Evolutionary conservation across 2,797 vertebrate species (phyloP), one percentile per base, ranked within the genome.

Genomic region (Vireo griseus): DNA sequence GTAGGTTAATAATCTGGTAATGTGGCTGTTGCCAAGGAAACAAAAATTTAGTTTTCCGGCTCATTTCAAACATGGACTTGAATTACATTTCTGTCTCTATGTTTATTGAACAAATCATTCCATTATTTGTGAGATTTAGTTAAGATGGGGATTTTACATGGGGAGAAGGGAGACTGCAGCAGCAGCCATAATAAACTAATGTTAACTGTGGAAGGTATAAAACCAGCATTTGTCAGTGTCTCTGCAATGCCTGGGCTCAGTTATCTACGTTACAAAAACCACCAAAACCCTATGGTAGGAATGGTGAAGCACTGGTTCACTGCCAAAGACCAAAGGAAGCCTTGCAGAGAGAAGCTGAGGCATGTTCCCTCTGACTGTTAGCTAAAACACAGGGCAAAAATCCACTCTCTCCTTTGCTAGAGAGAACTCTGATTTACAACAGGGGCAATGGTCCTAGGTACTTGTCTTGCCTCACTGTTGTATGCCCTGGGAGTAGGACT

Each of bases 111-210:
- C 45, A 92, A 94, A 94, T 76, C 1, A 1, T 72, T 93, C 28
- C 48, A 55, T 11, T 92, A 88, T 88, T 81, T 90, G 75, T 93
- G 72, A 74, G 33, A 73, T 91, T 80, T 86, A 95, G 81, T 96
- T 81, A 90, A 59, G 78, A 66, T 69, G 37, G 26, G 15, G 35
- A 86, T 28, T 71, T 86, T 82, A 31, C 15, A 42, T 13, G 5
- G 71, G 50, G 14, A 89, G 58, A 35, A 92, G 22, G 31, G 61
- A 93, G 48, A 73, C 39, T 88, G 71, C 62, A 69, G 71, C 26
- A 57, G 69, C 40, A 71, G 40, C 83, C 10, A 7, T 47, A 78
- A 31, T 22, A 76, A 73, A 61, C 12, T 39, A 25, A 28, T 61
- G 51, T 61, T 87, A 76, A 37, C 31, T 40, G 52, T 51, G 26